Evolutionary conservation across 2,797 vertebrate genomes (phyloP).

Genomic region (Pangasius mekongensis): DNA sequence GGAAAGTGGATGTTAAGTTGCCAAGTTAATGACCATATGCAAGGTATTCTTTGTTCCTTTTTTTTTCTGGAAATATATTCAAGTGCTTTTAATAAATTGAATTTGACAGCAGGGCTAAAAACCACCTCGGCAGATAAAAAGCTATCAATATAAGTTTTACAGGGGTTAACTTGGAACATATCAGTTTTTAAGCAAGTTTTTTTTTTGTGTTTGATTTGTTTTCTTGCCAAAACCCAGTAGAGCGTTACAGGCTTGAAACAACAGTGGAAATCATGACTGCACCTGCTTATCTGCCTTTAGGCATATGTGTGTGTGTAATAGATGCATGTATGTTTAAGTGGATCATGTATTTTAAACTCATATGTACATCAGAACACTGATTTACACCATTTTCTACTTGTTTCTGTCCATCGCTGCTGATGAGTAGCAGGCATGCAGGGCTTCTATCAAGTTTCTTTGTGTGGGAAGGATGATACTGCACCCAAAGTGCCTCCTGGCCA

Average conservation of each 20-base stretch:
- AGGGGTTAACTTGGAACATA: no score
- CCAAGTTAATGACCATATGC: slow-evolving; percentile 76
- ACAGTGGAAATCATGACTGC: neutral
- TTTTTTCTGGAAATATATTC: neutral
- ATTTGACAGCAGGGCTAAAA: neutral
- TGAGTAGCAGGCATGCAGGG: slow-evolving; percentile 82
- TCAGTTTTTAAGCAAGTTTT: no score
- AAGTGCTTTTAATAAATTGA: neutral
- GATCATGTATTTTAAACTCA: neutral
- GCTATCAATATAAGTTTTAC: neutral
- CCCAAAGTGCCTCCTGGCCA: slow-evolving; percentile 56
- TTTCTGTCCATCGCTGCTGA: neutral
- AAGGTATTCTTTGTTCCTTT: slow-evolving; percentile 65
- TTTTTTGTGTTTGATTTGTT: no score
- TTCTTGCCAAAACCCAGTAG: neutral
- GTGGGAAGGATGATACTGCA: slow-evolving; percentile 53
- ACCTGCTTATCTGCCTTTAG: neutral
- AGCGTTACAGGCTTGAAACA: neutral
- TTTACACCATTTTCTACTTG: slow-evolving; percentile 9
- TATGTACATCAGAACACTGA: neutral
- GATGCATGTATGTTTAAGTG: neutral
- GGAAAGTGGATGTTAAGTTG: slow-evolving; percentile 82
- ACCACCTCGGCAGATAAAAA: neutral
- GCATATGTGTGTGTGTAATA: neutral
- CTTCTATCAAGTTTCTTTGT: slow-evolving; percentile 75